These are phyloP conservation scores for Lasioglossum lativentre DNA, from an alignment of 2,888 invertebrate genomes.

Conservation along the genomic window DNA sequence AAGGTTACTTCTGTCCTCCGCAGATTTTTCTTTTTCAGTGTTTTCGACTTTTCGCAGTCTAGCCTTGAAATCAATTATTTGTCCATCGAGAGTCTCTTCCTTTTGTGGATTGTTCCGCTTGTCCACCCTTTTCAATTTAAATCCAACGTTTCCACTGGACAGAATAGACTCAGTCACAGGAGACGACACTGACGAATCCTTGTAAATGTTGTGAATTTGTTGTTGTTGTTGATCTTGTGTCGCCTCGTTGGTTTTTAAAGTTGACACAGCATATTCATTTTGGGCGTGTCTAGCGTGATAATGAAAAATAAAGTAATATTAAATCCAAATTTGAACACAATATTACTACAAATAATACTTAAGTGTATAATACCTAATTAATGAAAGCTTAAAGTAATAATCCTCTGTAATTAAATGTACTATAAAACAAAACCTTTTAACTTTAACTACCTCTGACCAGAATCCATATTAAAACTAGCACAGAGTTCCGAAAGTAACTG, in stretches of 20 bases:
- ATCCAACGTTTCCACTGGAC: conserved; percentile 75
- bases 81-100: conserved; percentile 86
- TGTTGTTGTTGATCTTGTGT: conserved; percentile 48
- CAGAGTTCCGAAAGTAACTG: conserved; percentile 94
- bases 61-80: conserved; percentile 94
- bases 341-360: conserved; percentile 4
- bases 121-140: conserved; percentile 91
- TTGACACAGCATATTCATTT: conserved; percentile 79
- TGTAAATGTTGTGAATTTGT: conserved; percentile 39
- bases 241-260: conserved; percentile 55
- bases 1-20: conserved; percentile 51
- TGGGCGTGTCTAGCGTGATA: conserved; percentile 56
- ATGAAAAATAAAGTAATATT: conserved; percentile 19
- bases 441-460: conserved; percentile 81
- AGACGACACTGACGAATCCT: conserved; percentile 69
- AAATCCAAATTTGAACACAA: conserved; percentile 10
- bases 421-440: conserved; percentile 9
- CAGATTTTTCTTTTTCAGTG: conserved; percentile 73
- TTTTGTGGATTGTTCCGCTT: conserved; percentile 87
- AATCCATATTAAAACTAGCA: conserved; percentile 91
- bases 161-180: conserved; percentile 75
- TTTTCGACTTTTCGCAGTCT: conserved; percentile 92
- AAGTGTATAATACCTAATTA: conserved; percentile 1
- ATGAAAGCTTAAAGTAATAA: conserved; percentile 12
- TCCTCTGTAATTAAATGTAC: background rate